Evolutionary conservation across 2,888 invertebrate species (phyloP).

Genomic region (Hoplodrina blanda): DNA sequence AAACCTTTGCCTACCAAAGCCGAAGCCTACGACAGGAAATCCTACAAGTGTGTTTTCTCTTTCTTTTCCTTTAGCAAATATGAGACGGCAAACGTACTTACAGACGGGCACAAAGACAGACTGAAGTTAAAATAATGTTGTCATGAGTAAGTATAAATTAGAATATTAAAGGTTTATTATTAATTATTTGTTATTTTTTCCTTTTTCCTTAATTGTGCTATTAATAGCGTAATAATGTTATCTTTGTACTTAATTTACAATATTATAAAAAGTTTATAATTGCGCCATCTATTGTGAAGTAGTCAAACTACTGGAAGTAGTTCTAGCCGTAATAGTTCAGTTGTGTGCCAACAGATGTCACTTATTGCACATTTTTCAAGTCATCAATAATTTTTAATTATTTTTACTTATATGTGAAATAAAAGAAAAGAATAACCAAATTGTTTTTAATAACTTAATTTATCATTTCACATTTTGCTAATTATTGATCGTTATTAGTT

Average conservation of each 20-base stretch:
- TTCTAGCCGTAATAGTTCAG: not conserved
- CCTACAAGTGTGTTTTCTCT: constrained; percentile 42
- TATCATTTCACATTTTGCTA: too few species aligned
- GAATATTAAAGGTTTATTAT: not conserved
- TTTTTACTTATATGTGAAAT: too few species aligned
- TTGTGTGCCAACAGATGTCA: constrained; percentile 18
- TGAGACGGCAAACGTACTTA: constrained; percentile 25
- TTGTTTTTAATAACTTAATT: too few species aligned
- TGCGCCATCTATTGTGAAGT: constrained; percentile 31
- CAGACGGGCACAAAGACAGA: not conserved
- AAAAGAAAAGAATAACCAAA: not conserved
- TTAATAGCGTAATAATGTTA: not conserved
- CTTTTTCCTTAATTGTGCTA: constrained; percentile 9
- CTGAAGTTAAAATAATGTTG: not conserved
- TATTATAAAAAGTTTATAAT: not conserved
- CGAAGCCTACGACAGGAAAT: constrained; percentile 23
- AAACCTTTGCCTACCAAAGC: constrained; percentile 12
- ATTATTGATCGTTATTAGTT: too few species aligned
- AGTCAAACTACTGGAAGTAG: constrained; percentile 4
- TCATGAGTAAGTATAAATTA: not conserved
- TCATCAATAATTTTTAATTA: too few species aligned
- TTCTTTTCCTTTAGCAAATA: constrained; percentile 8
- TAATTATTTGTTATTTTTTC: constrained; percentile 1
- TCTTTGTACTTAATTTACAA: not conserved
- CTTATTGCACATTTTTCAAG: not conserved